These are phyloP conservation scores for Alexandromys fortis DNA, from an alignment of 2,113 vertebrate species.

Conservation along the genomic window DNA sequence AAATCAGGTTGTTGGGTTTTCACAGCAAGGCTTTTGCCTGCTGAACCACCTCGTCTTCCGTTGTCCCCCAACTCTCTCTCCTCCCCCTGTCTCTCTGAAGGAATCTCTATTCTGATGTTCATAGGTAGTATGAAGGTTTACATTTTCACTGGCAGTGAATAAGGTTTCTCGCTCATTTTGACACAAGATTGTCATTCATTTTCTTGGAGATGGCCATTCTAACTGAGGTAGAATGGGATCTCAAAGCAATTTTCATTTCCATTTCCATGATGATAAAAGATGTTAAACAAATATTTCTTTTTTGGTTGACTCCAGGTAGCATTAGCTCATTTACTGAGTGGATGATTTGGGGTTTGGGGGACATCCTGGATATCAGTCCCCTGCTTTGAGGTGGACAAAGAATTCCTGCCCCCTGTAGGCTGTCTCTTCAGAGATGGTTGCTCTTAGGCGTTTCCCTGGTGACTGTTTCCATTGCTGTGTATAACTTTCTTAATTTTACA, in stretches of 20 bases:
- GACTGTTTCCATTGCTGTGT: background rate
- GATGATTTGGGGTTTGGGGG: background rate
- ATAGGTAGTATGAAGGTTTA: background rate
- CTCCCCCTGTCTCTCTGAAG: background rate
- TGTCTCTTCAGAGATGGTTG: background rate
- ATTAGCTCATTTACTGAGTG: background rate
- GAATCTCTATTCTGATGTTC: background rate
- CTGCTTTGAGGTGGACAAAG: background rate
- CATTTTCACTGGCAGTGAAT: background rate
- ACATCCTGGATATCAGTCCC: background rate
- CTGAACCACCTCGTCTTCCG: background rate
- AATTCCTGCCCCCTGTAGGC: background rate
- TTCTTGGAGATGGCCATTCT: background rate
- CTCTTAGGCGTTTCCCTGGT: background rate
- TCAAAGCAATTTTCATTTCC: background rate
- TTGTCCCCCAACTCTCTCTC: background rate
- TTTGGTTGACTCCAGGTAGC: background rate
- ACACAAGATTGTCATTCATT: background rate
- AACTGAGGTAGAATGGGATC: background rate
- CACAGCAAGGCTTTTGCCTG: background rate
- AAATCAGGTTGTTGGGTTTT: background rate
- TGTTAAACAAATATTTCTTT: background rate
- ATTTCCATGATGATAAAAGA: background rate
- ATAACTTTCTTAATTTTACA: background rate
- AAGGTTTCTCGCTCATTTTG: background rate